Conservation (phyloP, 2,797 vertebrate species). For the Anniella stebbinsi region DNA sequence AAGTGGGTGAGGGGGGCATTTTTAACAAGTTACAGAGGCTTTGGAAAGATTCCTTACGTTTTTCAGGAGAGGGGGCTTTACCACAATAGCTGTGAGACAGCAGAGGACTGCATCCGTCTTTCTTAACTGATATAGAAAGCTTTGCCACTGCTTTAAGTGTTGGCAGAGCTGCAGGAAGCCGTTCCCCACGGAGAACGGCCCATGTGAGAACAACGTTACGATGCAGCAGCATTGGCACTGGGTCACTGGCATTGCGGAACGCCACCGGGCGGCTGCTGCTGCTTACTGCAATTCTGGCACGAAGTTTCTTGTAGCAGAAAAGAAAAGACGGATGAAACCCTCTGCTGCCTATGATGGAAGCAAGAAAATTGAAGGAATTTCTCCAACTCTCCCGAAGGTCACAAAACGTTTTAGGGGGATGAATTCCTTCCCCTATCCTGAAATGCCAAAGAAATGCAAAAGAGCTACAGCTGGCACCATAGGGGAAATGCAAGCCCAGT, state of each 20-base stretch:
- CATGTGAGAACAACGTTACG: not conserved
- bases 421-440: not conserved
- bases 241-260: not conserved
- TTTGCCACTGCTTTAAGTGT: too few relatives aligned
- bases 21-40: too few relatives aligned
- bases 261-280: not conserved
- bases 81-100: too few relatives aligned
- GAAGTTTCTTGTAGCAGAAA: not conserved
- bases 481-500: not conserved
- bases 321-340: not conserved
- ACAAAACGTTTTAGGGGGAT: not conserved
- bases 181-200: not conserved
- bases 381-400: not conserved
- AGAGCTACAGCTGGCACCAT: too few relatives aligned
- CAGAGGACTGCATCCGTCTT: too few relatives aligned
- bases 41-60: too few relatives aligned
- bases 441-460: not conserved
- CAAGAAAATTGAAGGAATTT: not conserved
- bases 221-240: not conserved
- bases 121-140: too few relatives aligned
- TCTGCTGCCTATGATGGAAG: not conserved
- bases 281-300: not conserved
- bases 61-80: too few relatives aligned
- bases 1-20: too few relatives aligned
- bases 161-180: too few relatives aligned